phyloP scores from a whole-genome alignment of 53 echinoderm and acorn worm species.

The Henricia sp. region DNA sequence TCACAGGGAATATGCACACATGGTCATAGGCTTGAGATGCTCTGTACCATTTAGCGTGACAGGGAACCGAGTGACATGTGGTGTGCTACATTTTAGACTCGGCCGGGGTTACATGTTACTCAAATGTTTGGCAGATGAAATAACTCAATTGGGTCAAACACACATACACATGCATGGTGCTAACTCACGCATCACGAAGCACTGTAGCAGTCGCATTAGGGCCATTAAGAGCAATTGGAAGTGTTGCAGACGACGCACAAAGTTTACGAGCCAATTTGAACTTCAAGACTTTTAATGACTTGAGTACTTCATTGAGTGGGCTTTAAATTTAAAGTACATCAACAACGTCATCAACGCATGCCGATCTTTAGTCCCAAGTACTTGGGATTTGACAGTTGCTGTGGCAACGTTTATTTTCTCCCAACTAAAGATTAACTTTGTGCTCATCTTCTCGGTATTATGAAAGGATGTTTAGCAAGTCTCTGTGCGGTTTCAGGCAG shows the following conservation, averaged over 20 bases:
- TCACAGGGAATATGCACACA: neutral
- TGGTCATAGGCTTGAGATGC: neutral
- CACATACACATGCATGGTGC: neutral
- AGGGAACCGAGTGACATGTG: neutral
- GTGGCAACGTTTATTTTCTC: conserved; percentile 15
- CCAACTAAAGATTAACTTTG: neutral
- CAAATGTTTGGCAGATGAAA: conserved; percentile 6
- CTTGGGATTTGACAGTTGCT: conserved; percentile 22
- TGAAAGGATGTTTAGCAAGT: conserved; percentile 19
- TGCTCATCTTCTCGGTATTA: conserved; percentile 21
- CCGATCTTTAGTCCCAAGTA: neutral
- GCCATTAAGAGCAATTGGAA: too few relatives aligned
- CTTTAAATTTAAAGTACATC: neutral
- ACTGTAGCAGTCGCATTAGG: too few relatives aligned
- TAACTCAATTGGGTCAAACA: conserved; percentile 19
- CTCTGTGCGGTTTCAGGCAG: conserved; percentile 24
- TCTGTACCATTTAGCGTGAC: neutral
- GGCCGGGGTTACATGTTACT: conserved; percentile 46
- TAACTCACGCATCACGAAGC: too few relatives aligned
- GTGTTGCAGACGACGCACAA: neutral
- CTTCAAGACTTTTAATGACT: neutral
- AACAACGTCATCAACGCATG: neutral
- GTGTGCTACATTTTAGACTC: neutral
- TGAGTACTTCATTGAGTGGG: neutral
- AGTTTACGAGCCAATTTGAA: neutral